A percentile compares a stretch with the other conserved stretches of the same genome.
These are phyloP conservation scores for Teleopsis dalmanni DNA, from an alignment of 1,140 invertebrate species.

Conservation along the genomic window DNA sequence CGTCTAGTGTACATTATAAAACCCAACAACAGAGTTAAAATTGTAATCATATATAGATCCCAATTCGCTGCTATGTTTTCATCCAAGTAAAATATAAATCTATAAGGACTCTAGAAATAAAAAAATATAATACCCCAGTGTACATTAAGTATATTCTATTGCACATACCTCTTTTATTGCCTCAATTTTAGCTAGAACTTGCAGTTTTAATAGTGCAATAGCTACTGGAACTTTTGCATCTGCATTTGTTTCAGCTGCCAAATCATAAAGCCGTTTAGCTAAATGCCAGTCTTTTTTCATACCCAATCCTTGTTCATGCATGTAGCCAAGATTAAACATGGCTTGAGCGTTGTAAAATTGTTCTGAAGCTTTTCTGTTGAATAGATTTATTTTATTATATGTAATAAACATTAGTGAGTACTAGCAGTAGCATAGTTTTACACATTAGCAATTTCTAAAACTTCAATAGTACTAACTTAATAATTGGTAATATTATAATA, in stretches of 20 bases:
- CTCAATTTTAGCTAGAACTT: constrained; percentile 66
- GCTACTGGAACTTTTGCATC: constrained; percentile 94
- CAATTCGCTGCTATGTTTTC: constrained; percentile 76
- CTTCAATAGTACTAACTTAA: too few relatives aligned
- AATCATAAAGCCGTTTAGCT: constrained; percentile 90
- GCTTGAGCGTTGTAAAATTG: constrained; percentile 95
- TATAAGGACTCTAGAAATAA: constrained; percentile 53
- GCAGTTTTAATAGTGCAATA: constrained; percentile 84
- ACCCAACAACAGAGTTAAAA: constrained; percentile 73
- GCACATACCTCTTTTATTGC: constrained; percentile 52
- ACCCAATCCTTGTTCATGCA: constrained; percentile 97
- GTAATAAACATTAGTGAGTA: not conserved
- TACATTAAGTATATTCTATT: not conserved
- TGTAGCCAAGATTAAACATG: constrained; percentile 98
- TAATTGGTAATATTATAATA: too few relatives aligned
- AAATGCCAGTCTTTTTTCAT: constrained; percentile 72
- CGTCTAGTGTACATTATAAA: constrained; percentile 70
- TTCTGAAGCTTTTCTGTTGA: constrained; percentile 76
- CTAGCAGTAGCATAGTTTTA: not conserved
- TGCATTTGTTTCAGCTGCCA: constrained; percentile 86
- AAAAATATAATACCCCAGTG: not conserved
- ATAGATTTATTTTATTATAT: not conserved
- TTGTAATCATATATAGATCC: constrained; percentile 87
- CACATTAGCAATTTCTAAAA: not conserved
- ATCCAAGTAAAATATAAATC: constrained; percentile 58